Evolutionary conservation across 2,113 vertebrate species (phyloP).

Genomic region (Engystomops pustulosus): DNA sequence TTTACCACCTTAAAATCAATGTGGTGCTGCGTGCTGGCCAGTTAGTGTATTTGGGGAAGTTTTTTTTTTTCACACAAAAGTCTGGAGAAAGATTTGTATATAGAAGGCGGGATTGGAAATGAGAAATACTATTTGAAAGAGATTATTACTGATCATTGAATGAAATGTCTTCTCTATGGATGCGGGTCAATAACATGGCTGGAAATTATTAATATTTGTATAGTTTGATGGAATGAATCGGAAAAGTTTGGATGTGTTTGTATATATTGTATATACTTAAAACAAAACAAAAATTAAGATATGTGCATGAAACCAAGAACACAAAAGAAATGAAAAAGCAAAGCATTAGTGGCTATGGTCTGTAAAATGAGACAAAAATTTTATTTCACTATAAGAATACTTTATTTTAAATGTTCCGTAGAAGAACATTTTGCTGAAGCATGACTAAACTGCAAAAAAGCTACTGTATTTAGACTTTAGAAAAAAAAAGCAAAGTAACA

Average conservation of each 20-base stretch:
- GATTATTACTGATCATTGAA: conserved; percentile 93
- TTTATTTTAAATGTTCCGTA: conserved; percentile 99
- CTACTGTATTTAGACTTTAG: conserved; percentile 98
- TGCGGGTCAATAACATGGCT: conserved; percentile 96
- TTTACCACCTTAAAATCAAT: conserved; percentile 89
- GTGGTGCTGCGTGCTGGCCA: conserved; percentile 94
- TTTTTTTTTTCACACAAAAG: conserved; percentile 80
- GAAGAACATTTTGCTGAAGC: conserved; percentile 99
- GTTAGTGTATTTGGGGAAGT: conserved; percentile 96
- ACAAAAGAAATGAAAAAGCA: conserved; percentile 87
- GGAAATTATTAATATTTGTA: conserved; percentile 99
- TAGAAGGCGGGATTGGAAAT: conserved; percentile 89
- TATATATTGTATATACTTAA: conserved; percentile 99
- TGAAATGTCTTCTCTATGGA: conserved; percentile 99
- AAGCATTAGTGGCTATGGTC: conserved; percentile 99
- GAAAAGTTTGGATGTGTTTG: conserved; percentile 99
- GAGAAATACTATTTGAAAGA: conserved; percentile 94
- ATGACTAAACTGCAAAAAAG: conserved; percentile 97
- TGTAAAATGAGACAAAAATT: conserved; percentile 97
- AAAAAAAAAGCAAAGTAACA: conserved; percentile 95
- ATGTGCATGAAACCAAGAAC: conserved; percentile 97
- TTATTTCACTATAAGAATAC: conserved; percentile 99
- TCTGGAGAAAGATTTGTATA: conserved; percentile 93
- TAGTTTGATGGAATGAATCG: conserved; percentile 98
- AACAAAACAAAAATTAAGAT: conserved; percentile 82